A percentile compares a stretch with the other conserved stretches of the same genome.
Evolutionary conservation across 2,888 invertebrate genomes (phyloP).

Genomic region (Pseudococcus viburni): DNA sequence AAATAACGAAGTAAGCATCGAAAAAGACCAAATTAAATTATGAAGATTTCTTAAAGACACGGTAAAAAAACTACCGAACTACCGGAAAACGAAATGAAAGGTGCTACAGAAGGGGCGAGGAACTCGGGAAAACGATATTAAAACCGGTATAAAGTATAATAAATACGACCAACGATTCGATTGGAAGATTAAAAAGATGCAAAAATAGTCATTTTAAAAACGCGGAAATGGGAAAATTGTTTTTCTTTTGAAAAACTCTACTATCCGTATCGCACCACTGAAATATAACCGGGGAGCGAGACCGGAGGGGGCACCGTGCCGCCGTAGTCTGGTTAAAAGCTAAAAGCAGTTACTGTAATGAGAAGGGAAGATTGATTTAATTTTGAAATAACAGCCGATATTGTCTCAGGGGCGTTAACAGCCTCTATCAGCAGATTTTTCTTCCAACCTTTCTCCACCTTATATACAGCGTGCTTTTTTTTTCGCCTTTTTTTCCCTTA

Average conservation of each 20-base stretch:
- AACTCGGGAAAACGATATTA: background rate
- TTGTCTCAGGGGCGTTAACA: slow-evolving; percentile 63
- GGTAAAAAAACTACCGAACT: no score
- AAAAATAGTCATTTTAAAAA: slow-evolving; percentile 48
- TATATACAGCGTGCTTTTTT: no score
- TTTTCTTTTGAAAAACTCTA: slow-evolving; percentile 44
- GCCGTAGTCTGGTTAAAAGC: slow-evolving; percentile 17
- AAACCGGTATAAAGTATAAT: background rate
- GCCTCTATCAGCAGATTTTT: slow-evolving; percentile 63
- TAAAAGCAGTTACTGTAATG: slow-evolving; percentile 64
- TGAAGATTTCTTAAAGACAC: no score
- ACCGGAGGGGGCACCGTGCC: no score
- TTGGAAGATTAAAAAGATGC: slow-evolving; percentile 47
- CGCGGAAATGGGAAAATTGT: slow-evolving; percentile 34
- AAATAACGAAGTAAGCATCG: no score
- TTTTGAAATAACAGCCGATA: slow-evolving; percentile 65
- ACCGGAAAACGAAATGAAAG: no score
- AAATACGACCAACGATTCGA: background rate
- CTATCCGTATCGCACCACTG: background rate
- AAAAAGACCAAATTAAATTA: no score
- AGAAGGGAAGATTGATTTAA: slow-evolving; percentile 65
- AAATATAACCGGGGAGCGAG: background rate
- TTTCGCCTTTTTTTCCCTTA: background rate
- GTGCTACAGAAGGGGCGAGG: no score
- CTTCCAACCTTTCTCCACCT: slow-evolving; percentile 36